Base-by-base conservation (phyloP, 2,888 invertebrate species). In the Dynastes grantii region DNA sequence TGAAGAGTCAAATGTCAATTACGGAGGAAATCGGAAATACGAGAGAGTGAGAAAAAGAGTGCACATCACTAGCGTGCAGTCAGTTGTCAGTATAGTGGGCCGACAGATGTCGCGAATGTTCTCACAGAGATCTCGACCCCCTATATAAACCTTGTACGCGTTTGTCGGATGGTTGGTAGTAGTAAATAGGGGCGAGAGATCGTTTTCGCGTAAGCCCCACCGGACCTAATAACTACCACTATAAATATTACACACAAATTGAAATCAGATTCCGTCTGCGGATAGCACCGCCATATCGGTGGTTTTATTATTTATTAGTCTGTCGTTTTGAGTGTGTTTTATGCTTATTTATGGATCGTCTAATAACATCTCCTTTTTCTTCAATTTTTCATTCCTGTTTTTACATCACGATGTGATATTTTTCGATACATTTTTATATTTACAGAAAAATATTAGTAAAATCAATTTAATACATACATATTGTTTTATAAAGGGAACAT, bases 171-270 rank as follows among this genome's bases (percentile, higher is more conserved):
- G 32, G 32, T 37, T 37, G 32, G 32, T 13, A 29, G 32, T 9
- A 29, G 45, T 71, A 70, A 77, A 76, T 70, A 76, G 55, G 79
- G 79, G 77, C 49, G 53, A 16, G 53, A 55, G 77, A 71, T 77
- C 77, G 45, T 70, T 61, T 77, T 77, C 58, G 55, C 71, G 58
- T 16, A 75, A 78, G 58, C 78, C 78, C 78, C 78, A 53, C 49
- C 76, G 78, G 76, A 76, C 78, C 76, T 58, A 37, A 58, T 79
- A 79, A 79, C 76, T 73, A 76, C 79, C 79, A 76, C 82, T 81
- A 83, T 83, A 83, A 83, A 82, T 83, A 83, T 83, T 83, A 80
- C 80, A 80, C 80, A 80, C 82, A 83, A 83, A 83, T 83, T 83
- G 82, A 82, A 82, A 83, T 77, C 80, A 75, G 82, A 83, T 78